Percentiles rank a stretch among this genome's conserved stretches.
phyloP scores from a whole-genome alignment of 2,797 vertebrate species.

The Tadarida brasiliensis region DNA sequence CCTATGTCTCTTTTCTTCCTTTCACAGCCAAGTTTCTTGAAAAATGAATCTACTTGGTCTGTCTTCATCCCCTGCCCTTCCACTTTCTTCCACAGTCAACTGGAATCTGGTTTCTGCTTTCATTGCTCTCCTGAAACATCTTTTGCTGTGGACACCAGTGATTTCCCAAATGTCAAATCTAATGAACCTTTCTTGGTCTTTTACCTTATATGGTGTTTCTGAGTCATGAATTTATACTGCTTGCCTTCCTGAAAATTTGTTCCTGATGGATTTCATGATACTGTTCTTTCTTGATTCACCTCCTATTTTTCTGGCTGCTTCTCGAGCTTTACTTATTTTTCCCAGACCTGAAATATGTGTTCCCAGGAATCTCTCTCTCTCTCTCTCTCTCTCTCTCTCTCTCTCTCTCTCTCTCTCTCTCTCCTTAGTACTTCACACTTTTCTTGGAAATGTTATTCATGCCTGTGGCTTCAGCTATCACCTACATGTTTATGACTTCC shows the following conservation, averaged over 20 bases:
- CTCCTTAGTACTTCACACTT: constrained; percentile 27
- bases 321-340: constrained; percentile 28
- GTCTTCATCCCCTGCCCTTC: not conserved
- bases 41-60: not conserved
- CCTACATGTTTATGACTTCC: not conserved
- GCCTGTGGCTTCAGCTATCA: not conserved
- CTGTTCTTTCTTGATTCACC: constrained; percentile 22
- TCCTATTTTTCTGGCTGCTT: not conserved
- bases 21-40: not conserved
- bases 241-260: constrained; percentile 48
- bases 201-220: constrained; percentile 47
- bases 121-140: not conserved
- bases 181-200: constrained; percentile 4
- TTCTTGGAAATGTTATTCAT: constrained; percentile 25
- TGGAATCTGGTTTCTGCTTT: constrained; percentile 42
- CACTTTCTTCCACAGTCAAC: not conserved
- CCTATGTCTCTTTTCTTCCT: not conserved
- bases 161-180: constrained; percentile 21
- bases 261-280: not conserved
- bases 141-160: not conserved
- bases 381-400: constrained; percentile 15
- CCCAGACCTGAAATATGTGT: not conserved
- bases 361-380: not conserved
- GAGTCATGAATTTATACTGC: constrained; percentile 40
- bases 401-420: constrained; percentile 6